Evolutionary conservation across 2,888 invertebrate species (phyloP).

Genomic region (Blera fallax): DNA sequence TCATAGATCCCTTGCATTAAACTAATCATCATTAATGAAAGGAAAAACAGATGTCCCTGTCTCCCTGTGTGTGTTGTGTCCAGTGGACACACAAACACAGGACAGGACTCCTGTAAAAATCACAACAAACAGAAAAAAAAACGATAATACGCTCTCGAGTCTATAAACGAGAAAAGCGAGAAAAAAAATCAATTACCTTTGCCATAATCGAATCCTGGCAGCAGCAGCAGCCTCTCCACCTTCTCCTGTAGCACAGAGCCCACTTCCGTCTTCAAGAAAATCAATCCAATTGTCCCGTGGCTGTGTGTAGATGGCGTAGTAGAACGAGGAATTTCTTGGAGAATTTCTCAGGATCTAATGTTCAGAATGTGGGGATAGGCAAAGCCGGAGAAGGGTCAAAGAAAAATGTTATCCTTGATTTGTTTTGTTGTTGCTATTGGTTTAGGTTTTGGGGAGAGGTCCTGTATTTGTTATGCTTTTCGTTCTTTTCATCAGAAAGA

Average conservation of each 20-base stretch:
- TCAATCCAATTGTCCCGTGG: conserved; percentile 69
- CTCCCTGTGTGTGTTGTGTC: not conserved
- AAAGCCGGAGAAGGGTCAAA: conserved; percentile 46
- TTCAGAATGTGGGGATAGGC: not conserved
- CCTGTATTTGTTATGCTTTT: conserved; percentile 50
- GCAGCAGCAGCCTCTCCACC: conserved; percentile 47
- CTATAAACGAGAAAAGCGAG: conserved; percentile 46
- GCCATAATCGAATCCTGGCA: conserved; percentile 73
- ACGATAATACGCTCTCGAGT: conserved; percentile 22
- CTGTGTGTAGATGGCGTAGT: conserved; percentile 5
- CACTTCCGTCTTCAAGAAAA: conserved; percentile 54
- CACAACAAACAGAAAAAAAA: conserved; percentile 43
- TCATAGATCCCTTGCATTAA: conserved; percentile 3
- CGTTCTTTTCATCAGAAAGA: conserved; percentile 10
- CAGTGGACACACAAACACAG: conserved; percentile 16
- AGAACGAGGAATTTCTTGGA: conserved; percentile 13
- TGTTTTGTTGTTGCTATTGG: conserved; percentile 54
- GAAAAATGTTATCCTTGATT: conserved; percentile 70
- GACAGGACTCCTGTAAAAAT: conserved; percentile 46
- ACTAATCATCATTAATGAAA: conserved; percentile 51
- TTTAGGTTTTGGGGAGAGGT: not conserved
- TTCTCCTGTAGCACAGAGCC: conserved; percentile 28
- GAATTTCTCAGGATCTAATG: conserved; percentile 32
- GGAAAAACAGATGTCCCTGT: conserved; percentile 50
- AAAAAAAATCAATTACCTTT: conserved; percentile 74